Percentiles rank a stretch among this genome's conserved stretches.
These are phyloP conservation scores for Emmelina monodactyla DNA, from an alignment of 2,888 invertebrate species.

Conservation along the genomic window DNA sequence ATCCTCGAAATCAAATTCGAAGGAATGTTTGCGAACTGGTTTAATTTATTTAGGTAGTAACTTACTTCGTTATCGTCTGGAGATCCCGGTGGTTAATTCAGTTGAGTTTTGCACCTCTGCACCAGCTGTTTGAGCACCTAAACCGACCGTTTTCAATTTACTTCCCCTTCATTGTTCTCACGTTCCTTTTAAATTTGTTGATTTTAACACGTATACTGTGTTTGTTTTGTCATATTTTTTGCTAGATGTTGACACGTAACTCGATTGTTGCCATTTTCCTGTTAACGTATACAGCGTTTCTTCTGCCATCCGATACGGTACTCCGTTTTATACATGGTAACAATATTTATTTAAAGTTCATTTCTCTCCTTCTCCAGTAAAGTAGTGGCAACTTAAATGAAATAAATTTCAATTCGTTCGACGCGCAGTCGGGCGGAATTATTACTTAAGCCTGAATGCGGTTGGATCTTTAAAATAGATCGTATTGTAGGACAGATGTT, in stretches of 20 bases:
- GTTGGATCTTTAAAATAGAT: background rate
- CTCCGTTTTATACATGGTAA: too few species aligned
- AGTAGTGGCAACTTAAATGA: background rate
- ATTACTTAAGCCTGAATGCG: background rate
- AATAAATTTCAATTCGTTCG: background rate
- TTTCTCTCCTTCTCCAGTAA: too few species aligned
- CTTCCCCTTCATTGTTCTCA: conserved; percentile 28
- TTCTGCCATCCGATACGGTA: too few species aligned
- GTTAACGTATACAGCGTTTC: too few species aligned
- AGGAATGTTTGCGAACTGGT: conserved; percentile 29
- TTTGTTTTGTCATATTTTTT: too few species aligned
- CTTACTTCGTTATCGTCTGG: conserved; percentile 23
- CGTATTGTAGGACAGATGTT: conserved; percentile 27
- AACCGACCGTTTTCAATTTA: conserved; percentile 33
- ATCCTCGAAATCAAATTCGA: conserved; percentile 23
- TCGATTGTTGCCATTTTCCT: too few species aligned
- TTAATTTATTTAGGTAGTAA: conserved; percentile 31
- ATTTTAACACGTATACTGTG: too few species aligned
- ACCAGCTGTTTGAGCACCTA: conserved; percentile 33
- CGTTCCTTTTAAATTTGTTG: too few species aligned
- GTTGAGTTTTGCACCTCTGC: conserved; percentile 26
- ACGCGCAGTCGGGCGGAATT: background rate
- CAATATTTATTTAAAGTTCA: background rate
- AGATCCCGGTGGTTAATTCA: conserved; percentile 36
- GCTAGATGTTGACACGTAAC: too few species aligned